Conservation (phyloP, 2,797 vertebrate genomes). For the Lutjanus campechanus region DNA sequence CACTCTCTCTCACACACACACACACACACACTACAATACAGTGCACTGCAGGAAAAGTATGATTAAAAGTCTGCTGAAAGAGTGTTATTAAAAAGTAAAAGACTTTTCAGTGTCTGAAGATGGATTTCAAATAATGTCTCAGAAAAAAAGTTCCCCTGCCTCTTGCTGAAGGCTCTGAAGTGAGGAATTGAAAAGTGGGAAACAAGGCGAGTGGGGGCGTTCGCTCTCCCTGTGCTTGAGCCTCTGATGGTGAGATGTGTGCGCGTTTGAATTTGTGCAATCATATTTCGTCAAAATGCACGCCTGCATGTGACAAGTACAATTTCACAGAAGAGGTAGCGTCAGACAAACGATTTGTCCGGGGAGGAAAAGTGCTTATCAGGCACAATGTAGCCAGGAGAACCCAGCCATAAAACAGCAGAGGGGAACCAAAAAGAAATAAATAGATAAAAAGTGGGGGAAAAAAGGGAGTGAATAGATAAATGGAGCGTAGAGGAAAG, state of each 20-base stretch:
- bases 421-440: constrained; percentile 29
- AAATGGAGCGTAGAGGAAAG: constrained; percentile 44
- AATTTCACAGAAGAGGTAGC: constrained; percentile 77
- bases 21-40: constrained; percentile 12
- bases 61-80: constrained; percentile 63
- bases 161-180: constrained; percentile 38
- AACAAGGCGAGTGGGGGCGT: constrained; percentile 1
- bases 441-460: constrained; percentile 11
- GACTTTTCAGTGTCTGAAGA: constrained; percentile 49
- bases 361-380: constrained; percentile 67
- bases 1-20: not conserved
- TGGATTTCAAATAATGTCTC: constrained; percentile 63
- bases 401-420: constrained; percentile 27
- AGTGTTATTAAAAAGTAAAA: constrained; percentile 70
- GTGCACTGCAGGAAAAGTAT: constrained; percentile 27
- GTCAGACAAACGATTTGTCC: constrained; percentile 64
- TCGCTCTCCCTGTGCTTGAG: not conserved
- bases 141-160: constrained; percentile 36
- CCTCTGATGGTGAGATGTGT: constrained; percentile 27
- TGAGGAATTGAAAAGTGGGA: constrained; percentile 46
- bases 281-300: constrained; percentile 61
- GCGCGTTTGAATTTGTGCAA: constrained; percentile 36
- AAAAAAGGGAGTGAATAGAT: constrained; percentile 35
- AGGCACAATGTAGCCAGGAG: constrained; percentile 57
- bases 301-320: constrained; percentile 63